These are phyloP conservation scores for Palaemon carinicauda DNA, from an alignment of 1,140 invertebrate species.

Conservation along the genomic window DNA sequence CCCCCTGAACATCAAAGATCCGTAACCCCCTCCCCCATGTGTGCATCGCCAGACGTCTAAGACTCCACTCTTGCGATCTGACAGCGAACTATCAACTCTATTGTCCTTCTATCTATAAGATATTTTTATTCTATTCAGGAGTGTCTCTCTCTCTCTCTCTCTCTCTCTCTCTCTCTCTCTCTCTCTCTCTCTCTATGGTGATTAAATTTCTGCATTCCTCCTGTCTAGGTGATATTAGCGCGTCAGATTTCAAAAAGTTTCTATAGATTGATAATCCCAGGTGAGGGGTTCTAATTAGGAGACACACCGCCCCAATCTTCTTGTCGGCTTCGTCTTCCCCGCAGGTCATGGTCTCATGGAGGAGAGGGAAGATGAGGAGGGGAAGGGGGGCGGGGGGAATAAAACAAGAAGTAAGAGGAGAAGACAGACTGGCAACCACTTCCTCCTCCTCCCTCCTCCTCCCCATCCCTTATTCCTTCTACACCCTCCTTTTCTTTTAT, in stretches of 20 bases:
- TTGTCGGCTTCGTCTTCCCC: not conserved
- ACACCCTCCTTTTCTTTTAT: not conserved
- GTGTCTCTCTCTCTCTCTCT: not conserved
- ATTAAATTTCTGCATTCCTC: not conserved
- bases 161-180: not conserved
- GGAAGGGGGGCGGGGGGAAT: no score
- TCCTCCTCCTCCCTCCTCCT: not conserved
- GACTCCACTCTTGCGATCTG: not conserved
- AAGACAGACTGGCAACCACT: no score
- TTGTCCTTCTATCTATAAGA: slow-evolving; percentile 12
- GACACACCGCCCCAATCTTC: slow-evolving; percentile 22
- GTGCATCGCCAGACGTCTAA: not conserved
- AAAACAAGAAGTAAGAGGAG: no score
- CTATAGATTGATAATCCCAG: slow-evolving; percentile 48
- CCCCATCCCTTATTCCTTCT: not conserved
- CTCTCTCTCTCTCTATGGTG: not conserved
- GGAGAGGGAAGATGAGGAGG: no score
- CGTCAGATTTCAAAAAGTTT: slow-evolving; percentile 41
- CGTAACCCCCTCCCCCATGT: not conserved
- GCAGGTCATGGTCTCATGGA: no score
- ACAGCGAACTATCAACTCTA: slow-evolving; percentile 12
- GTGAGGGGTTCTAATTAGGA: slow-evolving; percentile 35
- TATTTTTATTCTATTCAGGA: not conserved
- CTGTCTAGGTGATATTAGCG: slow-evolving; percentile 24
- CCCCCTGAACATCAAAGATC: not conserved